Percentiles rank a stretch among this genome's conserved stretches.
These are phyloP conservation scores for Megalops atlanticus DNA, from an alignment of 2,113 vertebrate genomes.

Conservation along the genomic window DNA sequence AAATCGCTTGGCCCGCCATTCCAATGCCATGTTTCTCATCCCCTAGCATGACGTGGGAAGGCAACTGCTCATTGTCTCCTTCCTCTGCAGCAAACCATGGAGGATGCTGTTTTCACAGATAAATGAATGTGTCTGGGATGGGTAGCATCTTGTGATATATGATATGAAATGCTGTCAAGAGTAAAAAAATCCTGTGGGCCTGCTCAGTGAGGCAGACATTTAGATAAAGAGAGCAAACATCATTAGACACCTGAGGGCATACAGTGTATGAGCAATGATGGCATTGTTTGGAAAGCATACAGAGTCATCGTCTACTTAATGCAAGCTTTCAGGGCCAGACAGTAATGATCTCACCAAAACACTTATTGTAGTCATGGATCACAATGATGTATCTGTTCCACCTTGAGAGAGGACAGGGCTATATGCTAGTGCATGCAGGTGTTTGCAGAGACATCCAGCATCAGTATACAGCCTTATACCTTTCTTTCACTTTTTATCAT, in stretches of 20 bases:
- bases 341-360: neutral
- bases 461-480: no score
- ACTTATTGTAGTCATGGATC: neutral
- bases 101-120: slow-evolving; percentile 13
- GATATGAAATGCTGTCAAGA: neutral
- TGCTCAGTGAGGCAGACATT: neutral
- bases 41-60: slow-evolving; percentile 33
- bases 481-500: no score
- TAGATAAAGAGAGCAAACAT: neutral
- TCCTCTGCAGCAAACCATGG: neutral
- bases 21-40: slow-evolving; percentile 51
- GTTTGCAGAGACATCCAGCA: no score
- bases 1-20: slow-evolving; percentile 54
- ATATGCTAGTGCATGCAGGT: no score
- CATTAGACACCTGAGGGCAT: neutral
- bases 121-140: neutral
- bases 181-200: neutral
- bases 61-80: neutral
- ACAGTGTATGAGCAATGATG: neutral
- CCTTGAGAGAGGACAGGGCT: neutral
- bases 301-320: neutral
- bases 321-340: neutral
- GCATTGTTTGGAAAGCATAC: neutral
- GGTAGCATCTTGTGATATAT: slow-evolving; percentile 10
- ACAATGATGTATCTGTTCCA: neutral